phyloP scores from a whole-genome alignment of 2,888 invertebrate species.

The Scaeva pyrastri region DNA sequence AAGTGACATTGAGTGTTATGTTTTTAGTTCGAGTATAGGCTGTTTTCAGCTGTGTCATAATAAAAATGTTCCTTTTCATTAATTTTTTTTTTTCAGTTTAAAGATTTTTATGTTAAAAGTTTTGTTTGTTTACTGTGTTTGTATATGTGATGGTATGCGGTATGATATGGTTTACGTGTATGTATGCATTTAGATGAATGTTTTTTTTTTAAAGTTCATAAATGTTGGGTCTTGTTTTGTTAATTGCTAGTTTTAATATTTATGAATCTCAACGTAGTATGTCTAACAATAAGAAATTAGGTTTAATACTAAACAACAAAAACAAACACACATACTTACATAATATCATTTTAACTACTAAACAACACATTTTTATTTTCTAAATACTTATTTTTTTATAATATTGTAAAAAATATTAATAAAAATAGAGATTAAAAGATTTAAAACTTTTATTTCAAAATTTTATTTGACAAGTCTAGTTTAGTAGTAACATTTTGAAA shows the following conservation, averaged over 20 bases:
- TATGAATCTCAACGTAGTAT: conserved; percentile 12
- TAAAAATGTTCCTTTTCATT: conserved; percentile 17
- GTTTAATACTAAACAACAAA: conserved; percentile 12
- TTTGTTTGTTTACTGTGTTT: background rate
- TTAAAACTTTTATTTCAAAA: too few relatives aligned
- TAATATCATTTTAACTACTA: too few relatives aligned
- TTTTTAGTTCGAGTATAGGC: background rate
- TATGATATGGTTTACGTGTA: background rate
- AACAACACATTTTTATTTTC: too few relatives aligned
- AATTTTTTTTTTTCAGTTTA: too few relatives aligned
- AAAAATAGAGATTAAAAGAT: too few relatives aligned
- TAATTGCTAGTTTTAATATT: conserved; percentile 29
- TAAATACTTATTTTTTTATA: too few relatives aligned
- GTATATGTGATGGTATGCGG: background rate
- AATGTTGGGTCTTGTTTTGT: conserved; percentile 17
- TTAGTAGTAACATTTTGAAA: too few relatives aligned
- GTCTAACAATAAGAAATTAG: conserved; percentile 34
- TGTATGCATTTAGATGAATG: conserved; percentile 13
- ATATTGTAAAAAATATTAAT: too few relatives aligned
- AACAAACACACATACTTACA: background rate
- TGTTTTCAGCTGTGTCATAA: background rate
- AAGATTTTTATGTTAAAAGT: background rate
- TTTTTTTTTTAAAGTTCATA: conserved; percentile 5
- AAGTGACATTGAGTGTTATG: background rate
- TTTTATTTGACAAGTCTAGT: too few relatives aligned